phyloP scores from a whole-genome alignment of 2,888 invertebrate species.

The Digitonthophagus gazella region DNA sequence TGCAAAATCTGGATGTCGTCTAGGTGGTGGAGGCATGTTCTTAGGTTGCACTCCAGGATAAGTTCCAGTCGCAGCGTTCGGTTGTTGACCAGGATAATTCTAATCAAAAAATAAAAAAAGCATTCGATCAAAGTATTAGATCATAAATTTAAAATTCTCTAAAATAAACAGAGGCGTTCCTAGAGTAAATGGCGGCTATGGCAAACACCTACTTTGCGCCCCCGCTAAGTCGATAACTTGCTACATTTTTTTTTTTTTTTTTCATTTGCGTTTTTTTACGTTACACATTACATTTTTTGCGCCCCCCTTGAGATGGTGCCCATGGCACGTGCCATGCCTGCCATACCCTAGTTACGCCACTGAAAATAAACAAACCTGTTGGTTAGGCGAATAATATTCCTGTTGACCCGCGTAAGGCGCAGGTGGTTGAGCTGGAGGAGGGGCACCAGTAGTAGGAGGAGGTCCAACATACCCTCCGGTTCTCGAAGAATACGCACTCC shows the following conservation, averaged over 20 bases:
- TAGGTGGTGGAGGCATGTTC: slow-evolving; percentile 65
- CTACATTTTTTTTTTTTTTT: too few species aligned
- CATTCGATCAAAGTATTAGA: too few species aligned
- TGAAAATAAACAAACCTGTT: slow-evolving; percentile 43
- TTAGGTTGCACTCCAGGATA: slow-evolving; percentile 54
- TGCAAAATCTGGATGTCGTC: slow-evolving; percentile 80
- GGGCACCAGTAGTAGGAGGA: slow-evolving; percentile 37
- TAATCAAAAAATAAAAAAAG: slow-evolving; percentile 15
- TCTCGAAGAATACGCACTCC: slow-evolving; percentile 45
- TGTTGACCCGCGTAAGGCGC: slow-evolving; percentile 55
- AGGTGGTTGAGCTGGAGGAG: slow-evolving; percentile 53
- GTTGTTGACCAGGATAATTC: slow-evolving; percentile 42
- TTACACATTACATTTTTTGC: too few species aligned
- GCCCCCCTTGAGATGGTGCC: too few species aligned
- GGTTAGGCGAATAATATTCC: slow-evolving; percentile 57
- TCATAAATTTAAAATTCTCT: too few species aligned
- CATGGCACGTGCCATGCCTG: too few species aligned
- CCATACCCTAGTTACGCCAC: too few species aligned
- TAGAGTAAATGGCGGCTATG: too few species aligned
- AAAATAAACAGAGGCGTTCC: too few species aligned
- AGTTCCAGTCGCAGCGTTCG: slow-evolving; percentile 43
- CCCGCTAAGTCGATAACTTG: too few species aligned
- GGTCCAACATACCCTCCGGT: slow-evolving; percentile 46
- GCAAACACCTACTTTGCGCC: too few species aligned
- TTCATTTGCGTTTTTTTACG: too few species aligned